Evolutionary conservation across 2,888 invertebrate species (phyloP), one percentile per base, ranked within the genome.

Genomic region (Drosophila lutescens): DNA sequence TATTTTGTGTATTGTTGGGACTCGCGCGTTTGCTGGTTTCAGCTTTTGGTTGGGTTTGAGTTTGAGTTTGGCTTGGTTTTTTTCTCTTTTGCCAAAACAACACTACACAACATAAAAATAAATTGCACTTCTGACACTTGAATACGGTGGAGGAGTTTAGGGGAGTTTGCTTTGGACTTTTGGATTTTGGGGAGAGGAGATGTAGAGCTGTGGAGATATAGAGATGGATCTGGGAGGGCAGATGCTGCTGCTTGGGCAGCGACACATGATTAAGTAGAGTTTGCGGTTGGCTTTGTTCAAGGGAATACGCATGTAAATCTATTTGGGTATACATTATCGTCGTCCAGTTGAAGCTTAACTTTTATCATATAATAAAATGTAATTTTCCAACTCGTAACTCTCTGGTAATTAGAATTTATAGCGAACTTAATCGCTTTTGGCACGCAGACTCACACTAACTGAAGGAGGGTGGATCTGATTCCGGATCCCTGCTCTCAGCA

Each of bases 331-430:
- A 85, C 88, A 85, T 85, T 85, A 85, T 85, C 88, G 80, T 78
- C 85, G 85, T 87, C 88, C 85, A 85, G 88, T 85, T 85, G 86
- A 80, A 86, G 85, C 86, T 86, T 88, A 88, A 86, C 89, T 88
- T 88, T 86, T 86, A 86, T 88, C 85, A 86, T 88, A 86, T 88
- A 88, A 86, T 86, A 86, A 86, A 86, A 86, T 88, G 85, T 88
- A 81, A 86, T 86, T 86, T 88, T 85, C 78, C 87, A 88, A 88
- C 85, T 86, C 85, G 85, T 86, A 86, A 86, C 88, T 88, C 85
- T 87, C 79, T 81, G 80, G 89, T 86, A 86, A 86, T 88, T 86
- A 86, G 85, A 86, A 86, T 84, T 88, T 88, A 86, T 86, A 75
- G 87, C 85, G 70, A 78, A 79, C 87, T 87, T 85, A 86, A 86